Percentiles rank a stretch among this genome's conserved stretches.
Conservation (phyloP, 1,140 invertebrate genomes). For the Odontomachus brunneus region DNA sequence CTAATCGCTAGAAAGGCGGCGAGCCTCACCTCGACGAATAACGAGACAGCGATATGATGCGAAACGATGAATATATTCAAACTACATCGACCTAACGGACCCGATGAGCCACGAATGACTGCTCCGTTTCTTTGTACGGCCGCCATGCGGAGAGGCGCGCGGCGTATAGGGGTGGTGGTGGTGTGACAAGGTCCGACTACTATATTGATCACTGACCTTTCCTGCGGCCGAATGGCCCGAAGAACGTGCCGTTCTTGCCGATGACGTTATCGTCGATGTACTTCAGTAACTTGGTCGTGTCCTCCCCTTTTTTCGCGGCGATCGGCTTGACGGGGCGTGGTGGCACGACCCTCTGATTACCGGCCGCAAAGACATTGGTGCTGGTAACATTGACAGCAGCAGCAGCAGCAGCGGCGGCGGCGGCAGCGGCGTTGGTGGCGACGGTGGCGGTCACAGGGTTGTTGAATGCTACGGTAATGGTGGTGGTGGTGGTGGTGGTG, state of each 20-base stretch:
- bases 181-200: conserved; percentile 39
- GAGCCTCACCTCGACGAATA: background rate
- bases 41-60: background rate
- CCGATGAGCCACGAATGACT: background rate
- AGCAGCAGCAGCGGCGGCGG: conserved; percentile 16
- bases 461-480: conserved; percentile 2
- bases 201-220: conserved; percentile 88
- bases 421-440: conserved; percentile 7
- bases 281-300: conserved; percentile 89
- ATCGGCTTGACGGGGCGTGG: conserved; percentile 80
- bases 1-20: background rate
- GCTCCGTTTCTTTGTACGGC: conserved; percentile 14
- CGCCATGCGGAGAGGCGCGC: conserved; percentile 24
- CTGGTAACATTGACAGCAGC: conserved; percentile 13
- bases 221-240: conserved; percentile 92
- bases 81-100: conserved; percentile 46
- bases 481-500: conserved; percentile 3
- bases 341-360: conserved; percentile 63
- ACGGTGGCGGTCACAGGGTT: conserved; percentile 12
- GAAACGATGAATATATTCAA: background rate
- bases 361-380: background rate
- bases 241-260: conserved; percentile 91
- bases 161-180: background rate
- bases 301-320: conserved; percentile 87
- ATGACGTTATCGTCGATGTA: conserved; percentile 93